Evolutionary conservation across 2,113 vertebrate genomes (phyloP), one percentile per base, ranked within the genome.

Genomic region (Spizaetus ornatus): DNA sequence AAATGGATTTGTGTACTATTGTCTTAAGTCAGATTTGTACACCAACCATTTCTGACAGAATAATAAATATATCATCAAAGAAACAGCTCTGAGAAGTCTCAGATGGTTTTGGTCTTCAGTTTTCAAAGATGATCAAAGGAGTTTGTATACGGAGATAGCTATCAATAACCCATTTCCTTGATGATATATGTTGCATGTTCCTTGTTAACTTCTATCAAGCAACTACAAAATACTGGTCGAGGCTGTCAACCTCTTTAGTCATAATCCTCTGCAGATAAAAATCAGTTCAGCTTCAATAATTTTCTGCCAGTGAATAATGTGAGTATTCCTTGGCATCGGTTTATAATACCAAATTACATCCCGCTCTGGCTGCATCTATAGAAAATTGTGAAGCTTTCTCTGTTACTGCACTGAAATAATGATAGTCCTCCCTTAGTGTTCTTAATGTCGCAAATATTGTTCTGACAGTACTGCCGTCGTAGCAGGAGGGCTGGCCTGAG

Each of bases 381-480:
- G 77, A 52, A 67, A 74, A 58, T 32, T 0, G 4, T 34, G 20
- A 70, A 16, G 66, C 36, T 82, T 36, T 38, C 36, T 67, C 63
- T 58, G 1, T 69, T 26, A 10, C 25, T 42, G 53, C 14, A 25
- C 19, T 48, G 47, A 36, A 40, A 71, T 42, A 36, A 45, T 6
- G 36, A 11, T 18, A 71, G n/a, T 4, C n/a, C 27, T 82, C 50
- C n/a, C 50, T 34, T 32, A 11, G 50, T 61, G 10, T 48, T 59
- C 31, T 25, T 72, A 23, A 7, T 19, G 18, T 32, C 2, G 1
- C 58, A 50, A 17, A 22, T 15, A 8, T 3, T 53, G 16, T 58
- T 18, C n/a, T 53, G 36, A 29, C 19, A 16, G 50, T 16, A 27
- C 50, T 0, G 3, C 52, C 1, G 0, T 42, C 1, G 2, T 61